phyloP scores from a whole-genome alignment of 2,797 vertebrate species.

The Enteromius paludinosus region DNA sequence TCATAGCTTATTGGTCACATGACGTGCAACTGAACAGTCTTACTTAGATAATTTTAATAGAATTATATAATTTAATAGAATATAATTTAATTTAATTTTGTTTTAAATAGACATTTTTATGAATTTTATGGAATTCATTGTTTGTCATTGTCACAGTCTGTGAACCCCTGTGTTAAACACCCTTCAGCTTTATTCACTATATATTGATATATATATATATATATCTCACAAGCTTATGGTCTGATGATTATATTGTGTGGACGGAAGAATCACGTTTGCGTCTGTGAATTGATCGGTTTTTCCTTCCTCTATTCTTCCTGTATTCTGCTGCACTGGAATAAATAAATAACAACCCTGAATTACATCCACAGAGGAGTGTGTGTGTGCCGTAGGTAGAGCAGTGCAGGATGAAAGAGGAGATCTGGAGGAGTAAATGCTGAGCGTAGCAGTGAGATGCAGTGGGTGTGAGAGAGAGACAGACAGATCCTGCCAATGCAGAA shows the following conservation, averaged over 20 bases:
- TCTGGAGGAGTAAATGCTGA: constrained; percentile 27
- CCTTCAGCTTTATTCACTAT: background rate
- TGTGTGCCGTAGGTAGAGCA: background rate
- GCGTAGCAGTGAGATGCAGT: constrained; percentile 18
- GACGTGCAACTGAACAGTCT: too few relatives aligned
- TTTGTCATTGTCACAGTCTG: background rate
- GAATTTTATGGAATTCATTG: background rate
- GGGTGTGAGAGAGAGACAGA: constrained; percentile 19
- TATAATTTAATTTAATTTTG: background rate
- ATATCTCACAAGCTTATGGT: background rate
- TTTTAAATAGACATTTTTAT: background rate
- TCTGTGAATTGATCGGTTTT: background rate
- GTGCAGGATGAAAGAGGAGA: constrained; percentile 9
- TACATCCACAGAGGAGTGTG: background rate
- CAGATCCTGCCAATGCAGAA: background rate
- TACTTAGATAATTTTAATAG: background rate
- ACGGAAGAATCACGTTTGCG: background rate
- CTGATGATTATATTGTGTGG: background rate
- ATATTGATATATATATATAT: too few relatives aligned
- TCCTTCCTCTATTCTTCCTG: background rate
- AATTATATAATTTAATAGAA: too few relatives aligned
- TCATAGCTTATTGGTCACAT: too few relatives aligned
- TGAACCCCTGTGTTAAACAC: background rate
- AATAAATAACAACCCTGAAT: constrained; percentile 1
- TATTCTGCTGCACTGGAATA: background rate